Evolutionary conservation across 2,113 vertebrate species (phyloP), one percentile per base, ranked within the genome.

Genomic region (Brachyhypopomus occidentalis): DNA sequence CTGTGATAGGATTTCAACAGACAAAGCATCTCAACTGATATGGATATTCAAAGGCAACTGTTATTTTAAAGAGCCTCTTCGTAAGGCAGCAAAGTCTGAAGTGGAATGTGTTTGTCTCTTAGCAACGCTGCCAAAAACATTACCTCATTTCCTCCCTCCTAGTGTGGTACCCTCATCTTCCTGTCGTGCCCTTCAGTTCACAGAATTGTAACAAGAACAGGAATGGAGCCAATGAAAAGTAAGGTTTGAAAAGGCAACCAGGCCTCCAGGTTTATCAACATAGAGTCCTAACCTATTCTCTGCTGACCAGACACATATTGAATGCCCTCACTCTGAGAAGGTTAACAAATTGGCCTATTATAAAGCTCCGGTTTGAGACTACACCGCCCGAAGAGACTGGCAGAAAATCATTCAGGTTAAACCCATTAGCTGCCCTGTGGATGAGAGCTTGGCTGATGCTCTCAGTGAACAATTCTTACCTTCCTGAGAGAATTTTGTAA

Each of bases 191-290:
- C 36, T 36, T 60, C 36, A 45, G 78, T 69, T 75, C 58, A 20
- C 56, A 59, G 66, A 75, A 45, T 85, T 75, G 80, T 76, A 59
- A 63, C 72, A 80, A 77, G 83, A 81, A 7, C 41, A 52, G 45
- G 72, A 75, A 79, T 62, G 94, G 92, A 94, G 95, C 94, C 94
- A 94, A 93, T 94, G 92, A 93, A 94, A 94, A 95, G 93, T 94
- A 94, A 93, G 93, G 94, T 95, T 94, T 95, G 66, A 94, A 94
- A 95, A 84, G 76, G 77, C 77, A 85, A 76, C 75, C 80, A 84
- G 79, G 78, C 83, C 75, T 84, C 70, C 71, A 75, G 72, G 70
- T 83, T 84, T 85, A 81, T 87, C 84, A 85, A 85, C 81, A 80
- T 81, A 64, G 67, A 74, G 83, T 77, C 82, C 85, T 85, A 83